These are phyloP conservation scores for Proterorhinus semilunaris DNA, from an alignment of 2,113 vertebrate genomes.

Conservation along the genomic window DNA sequence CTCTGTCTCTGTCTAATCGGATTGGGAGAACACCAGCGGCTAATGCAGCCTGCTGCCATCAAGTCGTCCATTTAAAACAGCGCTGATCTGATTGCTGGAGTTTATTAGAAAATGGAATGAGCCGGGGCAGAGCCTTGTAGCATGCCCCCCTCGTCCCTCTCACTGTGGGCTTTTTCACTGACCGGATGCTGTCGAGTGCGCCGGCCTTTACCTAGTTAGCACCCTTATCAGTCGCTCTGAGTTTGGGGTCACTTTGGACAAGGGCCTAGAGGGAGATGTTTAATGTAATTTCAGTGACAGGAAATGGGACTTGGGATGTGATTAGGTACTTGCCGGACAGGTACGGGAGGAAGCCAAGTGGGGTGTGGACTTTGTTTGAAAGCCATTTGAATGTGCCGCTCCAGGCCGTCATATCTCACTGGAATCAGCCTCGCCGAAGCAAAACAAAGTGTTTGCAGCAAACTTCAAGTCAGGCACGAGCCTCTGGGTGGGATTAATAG, in stretches of 20 bases:
- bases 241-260: conserved; percentile 75
- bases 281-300: conserved; percentile 77
- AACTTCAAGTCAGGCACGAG: conserved; percentile 28
- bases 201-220: conserved; percentile 76
- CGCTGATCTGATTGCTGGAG: conserved; percentile 81
- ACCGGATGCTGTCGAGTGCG: conserved; percentile 64
- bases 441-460: not conserved
- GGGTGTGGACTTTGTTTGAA: conserved; percentile 57
- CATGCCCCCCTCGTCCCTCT: conserved; percentile 42
- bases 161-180: conserved; percentile 48
- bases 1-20: conserved; percentile 83
- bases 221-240: conserved; percentile 74
- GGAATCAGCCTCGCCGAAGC: conserved; percentile 25
- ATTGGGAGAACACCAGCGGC: conserved; percentile 83
- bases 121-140: conserved; percentile 44
- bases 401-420: conserved; percentile 21
- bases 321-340: conserved; percentile 68
- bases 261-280: conserved; percentile 71
- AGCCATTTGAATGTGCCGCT: conserved; percentile 48
- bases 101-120: conserved; percentile 83
- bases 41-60: conserved; percentile 81
- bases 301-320: conserved; percentile 72
- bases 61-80: conserved; percentile 81
- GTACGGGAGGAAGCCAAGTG: conserved; percentile 55
- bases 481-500: conserved; percentile 14